phyloP scores from a whole-genome alignment of 2,113 vertebrate genomes.

The Sebastes fasciatus region DNA sequence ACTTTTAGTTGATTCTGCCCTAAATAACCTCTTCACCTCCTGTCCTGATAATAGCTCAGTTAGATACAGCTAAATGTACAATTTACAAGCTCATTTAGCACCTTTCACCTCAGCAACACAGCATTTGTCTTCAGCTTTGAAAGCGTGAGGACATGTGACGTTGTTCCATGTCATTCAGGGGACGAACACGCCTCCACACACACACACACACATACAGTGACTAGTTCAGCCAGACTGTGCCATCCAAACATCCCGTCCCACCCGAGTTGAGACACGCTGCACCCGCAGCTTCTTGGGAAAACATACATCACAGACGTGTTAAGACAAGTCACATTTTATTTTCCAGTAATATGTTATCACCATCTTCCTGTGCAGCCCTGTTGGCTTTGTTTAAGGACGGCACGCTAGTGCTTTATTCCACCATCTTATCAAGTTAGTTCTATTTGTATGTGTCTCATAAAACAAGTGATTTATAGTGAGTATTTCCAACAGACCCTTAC shows the following conservation, averaged over 20 bases:
- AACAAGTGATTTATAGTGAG: too few relatives aligned
- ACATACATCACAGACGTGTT: neutral
- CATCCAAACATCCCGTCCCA: neutral
- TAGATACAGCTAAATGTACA: neutral
- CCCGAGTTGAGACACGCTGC: neutral
- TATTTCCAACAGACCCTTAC: too few relatives aligned
- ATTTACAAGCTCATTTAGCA: neutral
- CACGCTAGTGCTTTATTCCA: neutral
- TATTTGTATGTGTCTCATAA: too few relatives aligned
- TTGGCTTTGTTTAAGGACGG: neutral
- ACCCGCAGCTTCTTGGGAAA: neutral
- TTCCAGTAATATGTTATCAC: neutral
- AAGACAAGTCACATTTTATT: neutral
- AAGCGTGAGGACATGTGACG: neutral
- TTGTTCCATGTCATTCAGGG: neutral
- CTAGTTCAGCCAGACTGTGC: neutral
- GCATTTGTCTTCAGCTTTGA: neutral
- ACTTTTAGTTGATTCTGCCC: neutral
- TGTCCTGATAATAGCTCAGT: neutral
- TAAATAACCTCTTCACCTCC: neutral
- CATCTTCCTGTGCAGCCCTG: neutral
- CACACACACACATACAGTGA: slow-evolving; percentile 30
- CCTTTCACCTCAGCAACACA: neutral
- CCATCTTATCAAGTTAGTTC: too few relatives aligned
- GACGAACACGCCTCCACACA: neutral